Conservation (phyloP, 2,888 invertebrate genomes). For the Pandemis heparana region DNA sequence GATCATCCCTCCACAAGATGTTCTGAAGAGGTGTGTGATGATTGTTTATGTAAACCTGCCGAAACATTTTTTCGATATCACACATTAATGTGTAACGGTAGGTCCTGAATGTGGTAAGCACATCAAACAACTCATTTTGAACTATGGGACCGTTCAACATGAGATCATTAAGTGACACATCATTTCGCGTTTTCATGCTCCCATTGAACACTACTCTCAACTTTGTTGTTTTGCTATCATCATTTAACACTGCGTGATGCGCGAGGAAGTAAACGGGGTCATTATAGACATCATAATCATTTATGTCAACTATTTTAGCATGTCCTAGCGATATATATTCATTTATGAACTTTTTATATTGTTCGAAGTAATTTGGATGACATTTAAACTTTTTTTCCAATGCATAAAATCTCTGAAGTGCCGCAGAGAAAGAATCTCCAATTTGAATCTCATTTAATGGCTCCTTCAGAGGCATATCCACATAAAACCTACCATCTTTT, state of each 20-base stretch:
- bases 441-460: not conserved
- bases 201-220: slow-evolving; percentile 20
- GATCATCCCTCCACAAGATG: slow-evolving; percentile 21
- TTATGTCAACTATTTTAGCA: slow-evolving; percentile 22
- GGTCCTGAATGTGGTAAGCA: slow-evolving; percentile 13
- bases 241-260: slow-evolving; percentile 13
- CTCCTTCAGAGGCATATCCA: not conserved
- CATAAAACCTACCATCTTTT: slow-evolving; percentile 3
- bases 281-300: slow-evolving; percentile 6
- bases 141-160: slow-evolving; percentile 21
- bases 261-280: slow-evolving; percentile 6
- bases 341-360: slow-evolving; percentile 15
- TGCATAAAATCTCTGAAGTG: slow-evolving; percentile 21
- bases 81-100: slow-evolving; percentile 18
- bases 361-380: slow-evolving; percentile 8
- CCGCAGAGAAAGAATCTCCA: slow-evolving; percentile 4
- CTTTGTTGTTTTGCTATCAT: no score
- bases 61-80: slow-evolving; percentile 29
- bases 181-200: not conserved
- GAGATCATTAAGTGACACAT: slow-evolving; percentile 5
- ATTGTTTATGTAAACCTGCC: slow-evolving; percentile 12
- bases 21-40: slow-evolving; percentile 1
- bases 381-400: slow-evolving; percentile 19
- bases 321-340: slow-evolving; percentile 19
- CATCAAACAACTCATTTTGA: slow-evolving; percentile 19